A percentile compares a stretch with the other conserved stretches of the same genome.
phyloP scores from a whole-genome alignment of 2,888 invertebrate genomes.

The Theretra japonica region DNA sequence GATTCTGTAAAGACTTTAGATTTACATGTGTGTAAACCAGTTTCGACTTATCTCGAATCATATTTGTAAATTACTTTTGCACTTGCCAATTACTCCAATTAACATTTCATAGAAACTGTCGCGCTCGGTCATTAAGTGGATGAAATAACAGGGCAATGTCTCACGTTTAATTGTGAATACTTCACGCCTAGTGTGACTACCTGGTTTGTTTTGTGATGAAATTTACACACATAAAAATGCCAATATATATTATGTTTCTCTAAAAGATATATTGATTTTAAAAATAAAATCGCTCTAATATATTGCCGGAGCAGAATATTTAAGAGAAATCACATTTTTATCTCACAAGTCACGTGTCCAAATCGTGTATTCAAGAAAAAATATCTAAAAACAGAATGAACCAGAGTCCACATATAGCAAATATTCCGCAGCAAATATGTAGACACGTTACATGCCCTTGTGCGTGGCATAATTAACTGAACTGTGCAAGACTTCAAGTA shows the following conservation, averaged over 20 bases:
- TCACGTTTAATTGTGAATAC: constrained; percentile 14
- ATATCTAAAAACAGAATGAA: neutral
- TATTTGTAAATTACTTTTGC: constrained; percentile 43
- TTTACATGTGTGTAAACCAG: constrained; percentile 10
- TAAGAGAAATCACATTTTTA: neutral
- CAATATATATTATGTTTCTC: no score
- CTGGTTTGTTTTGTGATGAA: neutral
- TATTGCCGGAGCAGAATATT: neutral
- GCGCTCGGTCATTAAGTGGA: constrained; percentile 21
- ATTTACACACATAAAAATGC: neutral
- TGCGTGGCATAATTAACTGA: constrained; percentile 10
- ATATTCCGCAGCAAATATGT: constrained; percentile 17
- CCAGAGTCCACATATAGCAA: neutral
- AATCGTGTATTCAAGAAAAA: no score
- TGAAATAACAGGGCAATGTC: constrained; percentile 27
- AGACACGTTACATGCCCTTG: constrained; percentile 6
- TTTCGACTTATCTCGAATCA: constrained; percentile 28
- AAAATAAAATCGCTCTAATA: neutral
- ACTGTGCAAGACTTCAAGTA: neutral
- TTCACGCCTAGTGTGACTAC: constrained; percentile 3
- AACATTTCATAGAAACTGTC: constrained; percentile 47
- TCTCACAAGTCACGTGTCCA: neutral
- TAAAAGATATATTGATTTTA: no score
- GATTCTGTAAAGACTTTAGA: neutral
- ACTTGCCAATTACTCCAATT: constrained; percentile 51